These are phyloP conservation scores for Tiphia femorata DNA, from an alignment of 2,888 invertebrate species.

Conservation along the genomic window DNA sequence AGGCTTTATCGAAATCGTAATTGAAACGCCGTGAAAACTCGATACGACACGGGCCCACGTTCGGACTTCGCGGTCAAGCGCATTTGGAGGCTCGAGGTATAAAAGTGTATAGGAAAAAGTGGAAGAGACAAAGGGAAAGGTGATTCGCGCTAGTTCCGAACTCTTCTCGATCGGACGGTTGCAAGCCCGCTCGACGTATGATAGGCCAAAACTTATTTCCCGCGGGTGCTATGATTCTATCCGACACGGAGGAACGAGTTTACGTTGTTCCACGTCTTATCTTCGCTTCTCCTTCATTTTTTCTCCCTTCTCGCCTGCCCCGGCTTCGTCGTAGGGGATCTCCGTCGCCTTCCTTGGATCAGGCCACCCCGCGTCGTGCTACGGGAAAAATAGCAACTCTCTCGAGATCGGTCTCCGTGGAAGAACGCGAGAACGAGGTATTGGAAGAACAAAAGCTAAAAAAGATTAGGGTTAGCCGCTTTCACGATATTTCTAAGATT, in stretches of 20 bases:
- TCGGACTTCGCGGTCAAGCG: too few relatives aligned
- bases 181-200: conserved; percentile 42
- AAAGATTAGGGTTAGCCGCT: conserved; percentile 30
- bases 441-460: conserved; percentile 4
- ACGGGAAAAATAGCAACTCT: conserved; percentile 44
- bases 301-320: neutral
- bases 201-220: conserved; percentile 66
- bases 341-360: conserved; percentile 1
- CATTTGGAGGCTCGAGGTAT: too few relatives aligned
- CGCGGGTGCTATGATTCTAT: conserved; percentile 64
- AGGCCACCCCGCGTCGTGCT: conserved; percentile 22
- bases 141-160: too few relatives aligned
- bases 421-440: conserved; percentile 13
- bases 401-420: conserved; percentile 39
- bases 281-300: conserved; percentile 2
- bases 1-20: too few relatives aligned
- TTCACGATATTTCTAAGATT: too few relatives aligned
- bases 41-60: too few relatives aligned
- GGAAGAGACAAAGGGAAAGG: conserved; percentile 8
- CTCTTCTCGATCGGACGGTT: conserved; percentile 37
- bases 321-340: neutral
- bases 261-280: conserved; percentile 10
- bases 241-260: conserved; percentile 35
- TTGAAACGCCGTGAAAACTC: too few relatives aligned
- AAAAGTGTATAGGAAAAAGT: neutral